Evolutionary conservation across 2,888 invertebrate species (phyloP).

Genomic region (Antitype chi): DNA sequence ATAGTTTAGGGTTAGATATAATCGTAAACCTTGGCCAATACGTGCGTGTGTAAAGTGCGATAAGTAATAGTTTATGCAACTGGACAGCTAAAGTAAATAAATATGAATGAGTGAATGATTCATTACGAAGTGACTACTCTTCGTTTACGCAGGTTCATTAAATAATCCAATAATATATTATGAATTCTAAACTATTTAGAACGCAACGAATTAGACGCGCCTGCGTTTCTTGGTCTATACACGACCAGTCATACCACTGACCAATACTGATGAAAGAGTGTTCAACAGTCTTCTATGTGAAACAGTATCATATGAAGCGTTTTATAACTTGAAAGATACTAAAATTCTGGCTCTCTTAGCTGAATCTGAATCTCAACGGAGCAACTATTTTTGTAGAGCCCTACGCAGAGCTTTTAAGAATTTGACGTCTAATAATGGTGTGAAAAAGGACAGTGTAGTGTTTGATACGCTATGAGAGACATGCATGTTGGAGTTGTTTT

Average conservation of each 20-base stretch:
- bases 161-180: conserved; percentile 27
- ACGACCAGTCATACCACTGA: not conserved
- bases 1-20: conserved; percentile 50
- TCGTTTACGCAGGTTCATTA: conserved; percentile 32
- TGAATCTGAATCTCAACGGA: not conserved
- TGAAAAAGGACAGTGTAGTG: conserved; percentile 35
- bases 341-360: not conserved
- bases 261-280: not conserved
- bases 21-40: conserved; percentile 52
- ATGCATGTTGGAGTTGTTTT: conserved; percentile 67
- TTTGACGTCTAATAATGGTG: conserved; percentile 26
- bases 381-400: conserved; percentile 5
- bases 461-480: conserved; percentile 50
- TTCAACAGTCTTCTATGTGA: not conserved
- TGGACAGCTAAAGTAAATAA: conserved; percentile 59
- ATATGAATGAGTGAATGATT: conserved; percentile 54
- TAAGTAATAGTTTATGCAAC: conserved; percentile 41
- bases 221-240: not conserved
- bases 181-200: conserved; percentile 14
- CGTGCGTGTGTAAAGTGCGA: conserved; percentile 39
- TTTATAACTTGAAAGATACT: not conserved
- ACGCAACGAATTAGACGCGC: not conserved
- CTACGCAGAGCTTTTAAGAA: conserved; percentile 36
- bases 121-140: conserved; percentile 33
- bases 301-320: not conserved